A percentile compares a stretch with the other conserved stretches of the same genome.
Conservation (phyloP, 1,140 invertebrate genomes). For the Dinothrombium tinctorium region DNA sequence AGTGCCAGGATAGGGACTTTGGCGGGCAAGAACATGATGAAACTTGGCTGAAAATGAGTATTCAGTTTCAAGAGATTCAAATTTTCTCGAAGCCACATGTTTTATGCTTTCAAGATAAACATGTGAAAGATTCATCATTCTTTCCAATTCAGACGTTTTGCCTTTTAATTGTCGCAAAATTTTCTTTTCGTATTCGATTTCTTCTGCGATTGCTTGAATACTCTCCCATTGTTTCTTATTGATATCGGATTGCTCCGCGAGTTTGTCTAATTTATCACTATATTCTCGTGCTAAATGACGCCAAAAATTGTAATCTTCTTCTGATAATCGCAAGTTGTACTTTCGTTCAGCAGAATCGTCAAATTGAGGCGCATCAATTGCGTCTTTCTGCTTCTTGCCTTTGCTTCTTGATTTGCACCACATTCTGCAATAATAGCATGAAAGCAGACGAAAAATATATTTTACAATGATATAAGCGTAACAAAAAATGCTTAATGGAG, state of each 20-base stretch:
- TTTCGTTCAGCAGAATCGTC: not conserved
- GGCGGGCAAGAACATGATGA: constrained; percentile 20
- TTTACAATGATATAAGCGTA: constrained; percentile 16
- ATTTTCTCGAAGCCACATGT: constrained; percentile 16
- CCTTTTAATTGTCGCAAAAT: constrained; percentile 19
- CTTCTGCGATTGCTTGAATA: constrained; percentile 19
- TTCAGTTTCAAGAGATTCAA: not conserved
- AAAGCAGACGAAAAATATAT: not conserved
- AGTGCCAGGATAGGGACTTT: constrained; percentile 25
- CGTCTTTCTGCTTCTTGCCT: not conserved
- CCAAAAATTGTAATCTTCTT: constrained; percentile 18
- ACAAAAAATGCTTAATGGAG: constrained; percentile 20
- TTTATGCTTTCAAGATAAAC: constrained; percentile 22
- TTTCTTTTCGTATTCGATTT: constrained; percentile 20
- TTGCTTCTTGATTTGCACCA: not conserved
- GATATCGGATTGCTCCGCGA: constrained; percentile 12
- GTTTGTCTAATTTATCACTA: constrained; percentile 8
- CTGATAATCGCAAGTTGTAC: constrained; percentile 2
- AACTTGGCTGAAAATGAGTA: constrained; percentile 5
- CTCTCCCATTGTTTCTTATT: constrained; percentile 14
- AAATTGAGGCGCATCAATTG: not conserved
- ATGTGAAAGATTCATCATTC: constrained; percentile 18
- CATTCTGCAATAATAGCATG: constrained; percentile 2
- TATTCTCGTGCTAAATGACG: constrained; percentile 17
- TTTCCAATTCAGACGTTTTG: constrained; percentile 18